Percentiles rank a stretch among this genome's conserved stretches.
These are phyloP conservation scores for Anthopleura sola DNA, from an alignment of 64 coral and sea anemone species.

Conservation along the genomic window DNA sequence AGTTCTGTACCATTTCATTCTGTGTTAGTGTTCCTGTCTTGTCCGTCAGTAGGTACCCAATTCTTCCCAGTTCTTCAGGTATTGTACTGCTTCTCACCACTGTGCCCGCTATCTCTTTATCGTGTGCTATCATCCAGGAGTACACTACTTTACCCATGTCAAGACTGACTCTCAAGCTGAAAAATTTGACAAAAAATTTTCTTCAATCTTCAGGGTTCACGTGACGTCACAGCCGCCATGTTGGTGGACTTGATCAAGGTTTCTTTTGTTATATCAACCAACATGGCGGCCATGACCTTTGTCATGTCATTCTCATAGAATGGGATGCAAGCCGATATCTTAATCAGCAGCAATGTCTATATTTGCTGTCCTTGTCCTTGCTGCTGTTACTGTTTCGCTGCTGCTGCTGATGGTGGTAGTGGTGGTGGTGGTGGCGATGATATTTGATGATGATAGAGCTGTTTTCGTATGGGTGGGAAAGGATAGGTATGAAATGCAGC, in stretches of 20 bases:
- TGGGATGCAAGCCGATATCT: too few relatives aligned
- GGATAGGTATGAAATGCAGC: too few relatives aligned
- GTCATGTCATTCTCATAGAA: neutral
- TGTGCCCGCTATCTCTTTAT: conserved; percentile 88
- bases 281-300: neutral
- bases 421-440: too few relatives aligned
- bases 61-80: conserved; percentile 91
- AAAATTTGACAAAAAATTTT: neutral
- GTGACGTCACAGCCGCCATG: too few relatives aligned
- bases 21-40: conserved; percentile 97
- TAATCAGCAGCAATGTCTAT: too few relatives aligned
- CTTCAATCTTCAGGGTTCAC: neutral
- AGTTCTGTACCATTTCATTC: conserved; percentile 89
- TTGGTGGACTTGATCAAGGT: too few relatives aligned
- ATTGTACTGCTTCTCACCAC: conserved; percentile 98
- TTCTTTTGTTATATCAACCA: too few relatives aligned
- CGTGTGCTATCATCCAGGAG: conserved; percentile 94
- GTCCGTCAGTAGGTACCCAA: conserved; percentile 93
- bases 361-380: too few relatives aligned
- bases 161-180: conserved; percentile 86
- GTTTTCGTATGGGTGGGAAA: too few relatives aligned
- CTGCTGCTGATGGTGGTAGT: too few relatives aligned
- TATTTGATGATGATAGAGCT: too few relatives aligned
- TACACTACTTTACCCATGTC: conserved; percentile 98
- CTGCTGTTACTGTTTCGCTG: too few relatives aligned